Conservation (phyloP, 2,797 vertebrate genomes). For the Kryptolebias ocellatus region DNA sequence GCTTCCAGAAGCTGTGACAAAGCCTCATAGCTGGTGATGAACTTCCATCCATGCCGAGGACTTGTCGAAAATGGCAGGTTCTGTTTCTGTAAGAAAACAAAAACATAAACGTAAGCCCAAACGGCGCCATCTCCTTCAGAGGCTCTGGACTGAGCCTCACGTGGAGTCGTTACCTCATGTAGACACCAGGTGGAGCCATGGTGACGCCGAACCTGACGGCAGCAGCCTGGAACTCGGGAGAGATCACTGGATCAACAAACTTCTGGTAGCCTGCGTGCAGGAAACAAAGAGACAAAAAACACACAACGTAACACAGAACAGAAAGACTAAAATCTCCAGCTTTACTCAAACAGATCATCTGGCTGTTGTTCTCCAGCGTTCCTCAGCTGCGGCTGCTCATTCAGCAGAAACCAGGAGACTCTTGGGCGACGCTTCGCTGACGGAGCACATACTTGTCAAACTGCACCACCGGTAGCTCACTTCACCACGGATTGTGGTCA, state of each 20-base stretch:
- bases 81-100: constrained; percentile 76
- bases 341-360: constrained; percentile 13
- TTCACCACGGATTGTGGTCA: constrained; percentile 70
- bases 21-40: constrained; percentile 84
- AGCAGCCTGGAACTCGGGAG: constrained; percentile 88
- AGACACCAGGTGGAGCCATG: constrained; percentile 91
- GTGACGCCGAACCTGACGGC: constrained; percentile 86
- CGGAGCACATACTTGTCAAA: constrained; percentile 63
- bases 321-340: not conserved
- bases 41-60: constrained; percentile 55
- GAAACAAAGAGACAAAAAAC: constrained; percentile 10
- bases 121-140: not conserved
- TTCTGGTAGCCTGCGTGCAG: constrained; percentile 87
- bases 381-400: constrained; percentile 54
- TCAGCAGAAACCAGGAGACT: constrained; percentile 59
- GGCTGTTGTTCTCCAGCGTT: constrained; percentile 42
- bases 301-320: constrained; percentile 14
- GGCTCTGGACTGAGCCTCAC: not conserved
- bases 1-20: constrained; percentile 96
- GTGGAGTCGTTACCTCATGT: constrained; percentile 86
- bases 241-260: constrained; percentile 90
- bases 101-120: not conserved
- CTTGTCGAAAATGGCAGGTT: constrained; percentile 80
- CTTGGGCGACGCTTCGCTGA: constrained; percentile 67
- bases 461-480: constrained; percentile 61